Base-by-base conservation (phyloP, 1,140 invertebrate genomes). In the Daktulosphaira vitifoliae region DNA sequence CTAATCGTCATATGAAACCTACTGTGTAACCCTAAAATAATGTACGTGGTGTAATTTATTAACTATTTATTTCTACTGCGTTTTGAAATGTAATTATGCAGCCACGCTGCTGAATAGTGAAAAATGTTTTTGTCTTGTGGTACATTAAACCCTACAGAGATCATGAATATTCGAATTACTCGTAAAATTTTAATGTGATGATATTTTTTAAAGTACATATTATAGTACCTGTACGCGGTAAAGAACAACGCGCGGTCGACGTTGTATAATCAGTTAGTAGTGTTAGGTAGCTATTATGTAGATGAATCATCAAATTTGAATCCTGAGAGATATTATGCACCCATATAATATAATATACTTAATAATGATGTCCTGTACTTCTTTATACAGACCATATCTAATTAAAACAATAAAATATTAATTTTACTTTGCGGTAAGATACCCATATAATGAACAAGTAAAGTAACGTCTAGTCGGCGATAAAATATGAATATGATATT, bases 1-100 rank as follows among this genome's bases (percentile, higher is more conserved):
- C 54, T 59, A 59, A 59, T 59, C 42, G 39, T 42, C 54, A 37
- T 26, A 46, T 59, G 26, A 59, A 59, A 23, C 54, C 11, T 59
- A 42, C 54, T 7, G 25, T 25, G 42, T 22, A 9, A 42, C 39
- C 26, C 54, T n/a, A 20, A 38, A 9, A 22, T 44, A 44, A 59
- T 59, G 37, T 26, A 44, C 25, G 39, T 11, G 20, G 38, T 9
- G 39, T 44, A 59, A 42, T 59, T 59, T 46, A 59, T 59, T 42
- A 25, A 22, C 11, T 59, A 23, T 20, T 8, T 38, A 20, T n/a
- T 18, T 22, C 6, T n/a, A 16, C n/a, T 38, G 16, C 51, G 3
- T 26, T 9, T 59, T 15, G 39, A 38, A 44, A 59, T 59, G 42
- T 42, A 25, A 56, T 59, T 26, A 59, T 46, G n/a, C 23, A 37